Evolutionary conservation across 2,113 vertebrate genomes (phyloP).

Genomic region (Arvicanthis niloticus): DNA sequence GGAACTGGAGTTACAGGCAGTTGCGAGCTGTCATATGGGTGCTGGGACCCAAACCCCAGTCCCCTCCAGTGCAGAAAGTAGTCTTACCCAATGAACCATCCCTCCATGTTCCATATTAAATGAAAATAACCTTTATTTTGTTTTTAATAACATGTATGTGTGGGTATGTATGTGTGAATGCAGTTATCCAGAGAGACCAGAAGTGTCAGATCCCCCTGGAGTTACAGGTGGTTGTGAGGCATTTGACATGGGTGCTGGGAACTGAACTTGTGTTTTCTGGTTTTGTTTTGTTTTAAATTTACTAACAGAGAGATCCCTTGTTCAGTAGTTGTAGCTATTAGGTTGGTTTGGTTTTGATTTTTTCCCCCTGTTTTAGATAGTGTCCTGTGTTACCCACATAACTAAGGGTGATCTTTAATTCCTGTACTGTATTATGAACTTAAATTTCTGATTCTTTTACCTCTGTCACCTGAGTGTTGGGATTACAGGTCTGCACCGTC

Average conservation of each 20-base stretch:
- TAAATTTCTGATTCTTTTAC: background rate
- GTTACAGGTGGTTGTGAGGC: background rate
- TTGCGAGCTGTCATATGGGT: background rate
- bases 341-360: background rate
- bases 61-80: background rate
- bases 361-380: background rate
- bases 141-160: background rate
- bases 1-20: background rate
- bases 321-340: background rate
- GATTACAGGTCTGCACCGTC: background rate
- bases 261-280: background rate
- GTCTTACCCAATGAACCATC: background rate
- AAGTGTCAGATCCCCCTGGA: background rate
- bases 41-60: background rate
- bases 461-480: background rate
- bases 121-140: background rate
- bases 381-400: no score
- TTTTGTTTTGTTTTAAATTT: background rate
- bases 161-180: background rate
- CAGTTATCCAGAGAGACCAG: background rate
- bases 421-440: background rate
- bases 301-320: background rate
- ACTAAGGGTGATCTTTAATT: background rate
- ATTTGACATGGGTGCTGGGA: background rate
- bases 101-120: background rate